Evolutionary conservation across 2,888 invertebrate genomes (phyloP).

Genomic region (Rhingia campestris): DNA sequence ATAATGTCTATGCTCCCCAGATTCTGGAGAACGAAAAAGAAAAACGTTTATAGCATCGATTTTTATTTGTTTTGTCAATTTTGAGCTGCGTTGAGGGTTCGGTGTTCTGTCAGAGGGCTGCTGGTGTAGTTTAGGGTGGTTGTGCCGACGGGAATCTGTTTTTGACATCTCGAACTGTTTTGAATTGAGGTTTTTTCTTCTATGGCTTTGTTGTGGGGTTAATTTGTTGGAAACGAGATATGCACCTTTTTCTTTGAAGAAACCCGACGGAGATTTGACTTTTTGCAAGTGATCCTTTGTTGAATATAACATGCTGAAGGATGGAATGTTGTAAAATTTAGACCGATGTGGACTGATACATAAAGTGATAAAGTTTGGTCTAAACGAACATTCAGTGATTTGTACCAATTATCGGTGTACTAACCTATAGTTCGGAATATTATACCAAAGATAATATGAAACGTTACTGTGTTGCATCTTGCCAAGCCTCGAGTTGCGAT

Average conservation of each 20-base stretch:
- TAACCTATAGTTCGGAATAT: too few relatives aligned
- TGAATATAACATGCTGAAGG: too few relatives aligned
- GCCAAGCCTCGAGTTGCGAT: too few relatives aligned
- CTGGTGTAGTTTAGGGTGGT: slow-evolving; percentile 26
- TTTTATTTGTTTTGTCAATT: neutral
- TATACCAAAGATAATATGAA: too few relatives aligned
- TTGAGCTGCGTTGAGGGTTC: neutral
- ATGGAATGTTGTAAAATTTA: too few relatives aligned
- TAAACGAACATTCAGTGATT: too few relatives aligned
- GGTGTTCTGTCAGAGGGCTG: neutral
- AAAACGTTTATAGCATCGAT: slow-evolving; percentile 47
- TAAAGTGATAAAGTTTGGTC: too few relatives aligned
- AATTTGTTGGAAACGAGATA: slow-evolving; percentile 51
- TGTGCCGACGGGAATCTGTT: slow-evolving; percentile 57
- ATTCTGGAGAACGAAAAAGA: neutral
- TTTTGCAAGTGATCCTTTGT: neutral
- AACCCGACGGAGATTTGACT: neutral
- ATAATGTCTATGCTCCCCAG: slow-evolving; percentile 25
- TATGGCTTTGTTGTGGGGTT: slow-evolving; percentile 36
- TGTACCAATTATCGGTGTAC: too few relatives aligned
- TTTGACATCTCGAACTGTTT: slow-evolving; percentile 53
- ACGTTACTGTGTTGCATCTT: too few relatives aligned
- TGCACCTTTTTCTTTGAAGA: neutral
- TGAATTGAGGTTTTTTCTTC: slow-evolving; percentile 33
- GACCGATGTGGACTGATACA: too few relatives aligned